Base-by-base conservation (phyloP, 2,797 vertebrate genomes). In the Loris lydekkerianus region DNA sequence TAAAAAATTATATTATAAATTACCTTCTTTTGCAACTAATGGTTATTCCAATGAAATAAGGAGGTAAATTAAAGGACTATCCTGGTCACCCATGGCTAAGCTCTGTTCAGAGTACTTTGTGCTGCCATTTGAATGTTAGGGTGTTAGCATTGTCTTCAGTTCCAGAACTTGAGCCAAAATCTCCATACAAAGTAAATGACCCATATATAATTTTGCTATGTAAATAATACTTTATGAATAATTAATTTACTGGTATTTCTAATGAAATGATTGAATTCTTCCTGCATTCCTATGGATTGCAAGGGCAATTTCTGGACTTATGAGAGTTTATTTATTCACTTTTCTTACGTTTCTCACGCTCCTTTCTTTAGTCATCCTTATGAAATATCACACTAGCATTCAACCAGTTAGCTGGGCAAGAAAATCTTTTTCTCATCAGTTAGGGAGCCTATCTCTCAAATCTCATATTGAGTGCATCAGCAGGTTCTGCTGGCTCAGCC, bases 181-280 rank as follows among this genome's bases (percentile, higher is more conserved):
- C 43, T 10, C 5, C 56, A 34, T 10, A 31, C 58, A 61, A 43
- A 20, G 67, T 67, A 78, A 95, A 87, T 63, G 3, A 89, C 60
- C 2, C 53, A 49, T n/a, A 34, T 69, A 29, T 88, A 82, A 73
- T 58, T 8, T 1, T 15, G 7, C 29, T 67, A 53, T 31, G 17
- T 40, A 80, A 72, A 76, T 56, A 61, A 77, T 70, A 94, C n/a
- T 76, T 90, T 85, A 56, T 73, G 18, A 60, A 82, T 93, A 23
- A 77, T 46, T 77, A 86, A 78, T 53, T 77, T 75, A 75, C 20
- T 60, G 17, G 31, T 82, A 77, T 94, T 94, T 82, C 34, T 20
- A 46, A 43, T 69, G 5, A 69, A 75, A 65, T 8, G 37, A 5
- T 94, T 27, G 75, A 92, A 58, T 76, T 65, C 8, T 88, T 60